A percentile compares a stretch with the other conserved stretches of the same genome.
Conservation (phyloP, 2,888 invertebrate genomes). For the Halictus ligatus region DNA sequence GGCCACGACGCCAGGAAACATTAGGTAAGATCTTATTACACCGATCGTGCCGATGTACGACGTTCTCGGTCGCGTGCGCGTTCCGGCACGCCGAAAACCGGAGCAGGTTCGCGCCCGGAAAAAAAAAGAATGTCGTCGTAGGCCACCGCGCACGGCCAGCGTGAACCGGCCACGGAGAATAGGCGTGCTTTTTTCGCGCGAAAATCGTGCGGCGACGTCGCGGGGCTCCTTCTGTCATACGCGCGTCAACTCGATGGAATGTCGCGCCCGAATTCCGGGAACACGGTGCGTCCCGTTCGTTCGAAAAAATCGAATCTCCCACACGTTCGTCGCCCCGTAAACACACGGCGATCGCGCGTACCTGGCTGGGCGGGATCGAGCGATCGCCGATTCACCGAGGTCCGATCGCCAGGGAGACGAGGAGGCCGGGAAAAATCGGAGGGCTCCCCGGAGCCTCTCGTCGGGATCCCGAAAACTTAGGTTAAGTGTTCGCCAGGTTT, state of each 20-base stretch:
- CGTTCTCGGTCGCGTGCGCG: constrained; percentile 26
- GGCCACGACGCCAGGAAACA: constrained; percentile 76
- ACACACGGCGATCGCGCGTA: constrained; percentile 26
- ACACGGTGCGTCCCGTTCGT: constrained; percentile 23
- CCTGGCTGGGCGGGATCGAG: not conserved
- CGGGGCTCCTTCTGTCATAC: constrained; percentile 20
- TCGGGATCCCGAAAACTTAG: constrained; percentile 19
- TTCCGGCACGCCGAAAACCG: not conserved
- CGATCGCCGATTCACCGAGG: not conserved
- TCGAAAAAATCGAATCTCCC: constrained; percentile 52
- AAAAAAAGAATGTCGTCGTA: not conserved
- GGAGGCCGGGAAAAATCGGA: constrained; percentile 8
- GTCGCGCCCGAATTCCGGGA: constrained; percentile 49
- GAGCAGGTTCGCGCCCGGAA: not conserved
- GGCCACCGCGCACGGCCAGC: not conserved
- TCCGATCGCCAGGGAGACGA: not conserved
- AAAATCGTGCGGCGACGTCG: constrained; percentile 7
- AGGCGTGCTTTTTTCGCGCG: not conserved
- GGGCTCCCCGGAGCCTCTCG: not conserved
- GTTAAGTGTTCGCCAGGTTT: constrained; percentile 36
- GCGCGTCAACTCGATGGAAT: constrained; percentile 51
- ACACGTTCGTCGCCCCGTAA: constrained; percentile 43
- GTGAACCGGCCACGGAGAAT: not conserved
- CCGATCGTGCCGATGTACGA: constrained; percentile 24
- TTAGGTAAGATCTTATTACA: constrained; percentile 71